Percentiles rank a stretch among this genome's conserved stretches.
Evolutionary conservation across 2,113 vertebrate genomes (phyloP).

Genomic region (Eretmodus cyanostictus): DNA sequence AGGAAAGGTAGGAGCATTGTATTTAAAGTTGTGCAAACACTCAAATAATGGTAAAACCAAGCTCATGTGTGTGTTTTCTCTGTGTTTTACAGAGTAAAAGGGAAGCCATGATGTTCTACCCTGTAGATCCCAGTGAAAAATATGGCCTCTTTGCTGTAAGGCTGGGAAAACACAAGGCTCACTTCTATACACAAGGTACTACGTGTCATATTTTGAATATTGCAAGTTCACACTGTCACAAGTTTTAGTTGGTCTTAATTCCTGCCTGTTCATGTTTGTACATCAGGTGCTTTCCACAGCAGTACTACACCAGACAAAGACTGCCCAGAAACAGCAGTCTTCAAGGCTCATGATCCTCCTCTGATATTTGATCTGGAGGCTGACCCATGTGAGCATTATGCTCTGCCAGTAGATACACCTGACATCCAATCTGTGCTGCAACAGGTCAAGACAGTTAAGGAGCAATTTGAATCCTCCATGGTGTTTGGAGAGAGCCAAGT

Average conservation of each 20-base stretch:
- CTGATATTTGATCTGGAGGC: constrained; percentile 84
- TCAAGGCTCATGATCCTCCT: constrained; percentile 77
- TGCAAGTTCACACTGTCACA: not conserved
- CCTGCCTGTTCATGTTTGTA: not conserved
- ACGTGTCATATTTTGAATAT: not conserved
- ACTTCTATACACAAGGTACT: constrained; percentile 85
- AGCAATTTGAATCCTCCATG: constrained; percentile 76
- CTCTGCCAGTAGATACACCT: constrained; percentile 38
- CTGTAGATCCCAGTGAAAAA: constrained; percentile 55
- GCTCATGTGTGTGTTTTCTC: not conserved
- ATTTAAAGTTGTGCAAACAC: not conserved
- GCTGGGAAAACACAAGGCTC: constrained; percentile 85
- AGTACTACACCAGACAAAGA: constrained; percentile 76
- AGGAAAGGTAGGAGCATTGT: constrained; percentile 60
- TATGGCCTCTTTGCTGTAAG: constrained; percentile 84
- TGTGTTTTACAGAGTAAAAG: constrained; percentile 76
- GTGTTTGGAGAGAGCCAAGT: constrained; percentile 83
- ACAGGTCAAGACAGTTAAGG: constrained; percentile 71
- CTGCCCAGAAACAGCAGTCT: constrained; percentile 59
- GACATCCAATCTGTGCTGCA: constrained; percentile 58
- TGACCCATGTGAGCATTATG: constrained; percentile 86
- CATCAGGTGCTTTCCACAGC: constrained; percentile 80
- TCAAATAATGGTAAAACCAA: not conserved
- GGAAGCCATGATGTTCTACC: constrained; percentile 82
- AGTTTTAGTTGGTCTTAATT: not conserved